Conservation (phyloP, 1,140 invertebrate species). For the Latrodectus geometricus region DNA sequence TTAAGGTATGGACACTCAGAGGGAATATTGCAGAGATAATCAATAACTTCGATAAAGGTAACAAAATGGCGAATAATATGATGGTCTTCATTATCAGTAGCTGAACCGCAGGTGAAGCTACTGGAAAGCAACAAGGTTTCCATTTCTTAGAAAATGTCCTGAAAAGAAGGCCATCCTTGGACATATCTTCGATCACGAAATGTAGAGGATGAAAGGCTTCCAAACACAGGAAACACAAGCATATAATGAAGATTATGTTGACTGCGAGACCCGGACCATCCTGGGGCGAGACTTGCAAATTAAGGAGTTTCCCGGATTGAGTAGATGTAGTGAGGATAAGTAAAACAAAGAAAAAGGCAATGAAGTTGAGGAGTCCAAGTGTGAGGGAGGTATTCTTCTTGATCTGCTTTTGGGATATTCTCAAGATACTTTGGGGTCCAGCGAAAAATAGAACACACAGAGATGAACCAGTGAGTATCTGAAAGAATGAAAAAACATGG, state of each 20-base stretch:
- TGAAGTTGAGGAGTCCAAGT: slow-evolving; percentile 29
- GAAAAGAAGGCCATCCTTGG: slow-evolving; percentile 35
- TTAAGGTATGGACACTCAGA: slow-evolving; percentile 20
- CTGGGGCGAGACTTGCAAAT: not conserved
- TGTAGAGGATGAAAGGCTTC: slow-evolving; percentile 29
- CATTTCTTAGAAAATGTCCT: slow-evolving; percentile 33
- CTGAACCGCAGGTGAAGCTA: slow-evolving; percentile 6
- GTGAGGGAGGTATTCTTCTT: not conserved
- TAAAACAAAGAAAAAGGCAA: not conserved
- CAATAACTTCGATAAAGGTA: not conserved
- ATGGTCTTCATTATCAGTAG: not conserved
- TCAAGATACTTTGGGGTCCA: slow-evolving; percentile 36
- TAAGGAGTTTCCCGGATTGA: not conserved
- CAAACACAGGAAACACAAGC: slow-evolving; percentile 8
- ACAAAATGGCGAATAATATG: not conserved
- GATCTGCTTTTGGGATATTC: not conserved
- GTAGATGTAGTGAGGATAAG: not conserved
- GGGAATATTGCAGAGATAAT: slow-evolving; percentile 13
- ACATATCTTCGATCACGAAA: slow-evolving; percentile 41
- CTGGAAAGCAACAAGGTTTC: slow-evolving; percentile 34
- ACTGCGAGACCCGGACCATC: not conserved
- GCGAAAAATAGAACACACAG: slow-evolving; percentile 37
- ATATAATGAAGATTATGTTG: slow-evolving; percentile 11
- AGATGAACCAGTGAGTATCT: slow-evolving; percentile 12
- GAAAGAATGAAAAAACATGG: not conserved